Conservation (phyloP, 2,797 vertebrate species). For the Chanos chanos region DNA sequence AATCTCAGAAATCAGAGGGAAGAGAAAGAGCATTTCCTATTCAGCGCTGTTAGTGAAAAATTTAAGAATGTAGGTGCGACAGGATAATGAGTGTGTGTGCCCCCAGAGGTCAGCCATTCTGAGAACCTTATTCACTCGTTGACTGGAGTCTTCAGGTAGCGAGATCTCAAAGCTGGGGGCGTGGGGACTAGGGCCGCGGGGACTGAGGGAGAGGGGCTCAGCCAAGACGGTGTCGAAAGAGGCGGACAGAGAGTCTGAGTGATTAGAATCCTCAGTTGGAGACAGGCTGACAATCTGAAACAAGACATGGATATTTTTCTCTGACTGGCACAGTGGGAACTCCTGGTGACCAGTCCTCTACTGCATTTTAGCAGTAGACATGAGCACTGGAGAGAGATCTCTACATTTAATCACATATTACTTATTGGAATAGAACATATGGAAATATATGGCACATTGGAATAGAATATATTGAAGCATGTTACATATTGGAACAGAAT, state of each 20-base stretch:
- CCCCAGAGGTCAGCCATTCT: constrained; percentile 80
- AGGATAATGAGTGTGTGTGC: constrained; percentile 57
- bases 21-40: constrained; percentile 46
- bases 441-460: no score
- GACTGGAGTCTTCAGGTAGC: constrained; percentile 80
- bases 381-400: no score
- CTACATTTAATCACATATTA: no score
- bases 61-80: constrained; percentile 64
- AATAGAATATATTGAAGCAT: no score
- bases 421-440: no score
- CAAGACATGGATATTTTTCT: constrained; percentile 44
- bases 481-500: no score
- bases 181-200: no score
- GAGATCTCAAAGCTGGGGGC: constrained; percentile 81
- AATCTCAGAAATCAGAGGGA: neutral
- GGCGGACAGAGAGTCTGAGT: constrained; percentile 75
- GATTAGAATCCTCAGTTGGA: constrained; percentile 81
- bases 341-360: no score
- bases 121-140: constrained; percentile 76
- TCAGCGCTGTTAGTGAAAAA: constrained; percentile 71
- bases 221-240: constrained; percentile 75
- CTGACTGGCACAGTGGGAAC: no score
- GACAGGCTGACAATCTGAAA: constrained; percentile 87
- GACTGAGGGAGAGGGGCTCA: constrained; percentile 76
- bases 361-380: no score